Conservation (phyloP, 1,140 invertebrate genomes). For the Theocolax elegans region DNA sequence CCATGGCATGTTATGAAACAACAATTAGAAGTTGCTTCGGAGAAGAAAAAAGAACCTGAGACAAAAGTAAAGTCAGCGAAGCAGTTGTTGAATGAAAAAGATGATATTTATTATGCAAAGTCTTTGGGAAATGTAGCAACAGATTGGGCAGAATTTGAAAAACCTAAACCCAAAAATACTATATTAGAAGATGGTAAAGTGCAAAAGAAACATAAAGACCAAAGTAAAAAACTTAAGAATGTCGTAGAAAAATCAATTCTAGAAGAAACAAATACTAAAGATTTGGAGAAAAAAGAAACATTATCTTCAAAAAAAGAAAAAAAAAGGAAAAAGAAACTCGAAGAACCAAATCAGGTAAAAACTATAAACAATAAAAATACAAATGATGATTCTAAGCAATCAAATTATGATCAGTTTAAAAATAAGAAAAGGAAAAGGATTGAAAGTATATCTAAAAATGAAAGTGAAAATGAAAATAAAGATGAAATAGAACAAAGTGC, state of each 20-base stretch:
- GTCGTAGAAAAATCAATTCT: conserved; percentile 42
- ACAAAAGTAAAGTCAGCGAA: conserved; percentile 54
- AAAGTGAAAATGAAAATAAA: too few relatives aligned
- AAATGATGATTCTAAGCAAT: background rate
- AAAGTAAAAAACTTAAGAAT: conserved; percentile 44
- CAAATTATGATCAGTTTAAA: too few relatives aligned
- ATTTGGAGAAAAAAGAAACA: conserved; percentile 38
- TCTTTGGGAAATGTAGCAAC: conserved; percentile 44
- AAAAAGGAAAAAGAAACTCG: conserved; percentile 25
- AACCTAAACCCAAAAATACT: conserved; percentile 25
- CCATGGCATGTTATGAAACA: conserved; percentile 79
- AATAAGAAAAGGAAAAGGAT: background rate
- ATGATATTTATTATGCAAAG: conserved; percentile 44
- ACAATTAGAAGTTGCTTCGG: conserved; percentile 58
- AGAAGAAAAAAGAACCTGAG: conserved; percentile 60
- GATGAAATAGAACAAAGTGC: conserved; percentile 40
- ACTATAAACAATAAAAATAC: conserved; percentile 25
- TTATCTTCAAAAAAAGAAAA: background rate
- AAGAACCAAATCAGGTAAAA: conserved; percentile 47
- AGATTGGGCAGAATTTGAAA: conserved; percentile 60
- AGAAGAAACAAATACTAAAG: conserved; percentile 8
- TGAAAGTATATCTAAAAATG: too few relatives aligned
- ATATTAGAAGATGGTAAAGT: conserved; percentile 34
- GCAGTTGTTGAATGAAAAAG: conserved; percentile 53
- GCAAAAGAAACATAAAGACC: conserved; percentile 8